These are phyloP conservation scores for Drosophila formosana DNA, from an alignment of 2,888 invertebrate genomes.

Conservation along the genomic window DNA sequence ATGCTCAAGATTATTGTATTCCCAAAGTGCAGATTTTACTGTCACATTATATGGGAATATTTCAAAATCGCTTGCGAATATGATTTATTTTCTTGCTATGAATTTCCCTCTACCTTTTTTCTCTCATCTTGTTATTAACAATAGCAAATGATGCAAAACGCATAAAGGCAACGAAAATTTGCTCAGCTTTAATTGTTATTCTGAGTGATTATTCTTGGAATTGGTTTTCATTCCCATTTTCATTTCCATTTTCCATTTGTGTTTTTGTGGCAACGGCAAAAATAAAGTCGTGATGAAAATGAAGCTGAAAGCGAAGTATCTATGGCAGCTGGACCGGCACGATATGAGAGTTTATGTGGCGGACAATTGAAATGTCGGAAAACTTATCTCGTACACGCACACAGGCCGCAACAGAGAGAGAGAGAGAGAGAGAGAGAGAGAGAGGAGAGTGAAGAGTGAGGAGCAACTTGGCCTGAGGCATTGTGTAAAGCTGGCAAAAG, in stretches of 20 bases:
- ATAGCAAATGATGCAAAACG: not conserved
- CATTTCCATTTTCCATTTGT: not conserved
- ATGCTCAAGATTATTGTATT: not conserved
- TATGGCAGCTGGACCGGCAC: constrained; percentile 25
- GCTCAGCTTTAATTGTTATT: constrained; percentile 21
- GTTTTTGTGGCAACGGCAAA: constrained; percentile 1
- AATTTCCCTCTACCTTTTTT: too few relatives aligned
- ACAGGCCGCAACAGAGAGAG: not conserved
- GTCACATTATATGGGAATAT: not conserved
- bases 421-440: not conserved
- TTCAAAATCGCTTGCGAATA: not conserved
- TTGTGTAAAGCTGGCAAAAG: constrained; percentile 28
- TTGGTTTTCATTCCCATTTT: not conserved
- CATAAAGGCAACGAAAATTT: not conserved
- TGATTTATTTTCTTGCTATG: too few relatives aligned
- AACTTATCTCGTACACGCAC: constrained; percentile 52
- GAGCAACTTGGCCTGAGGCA: constrained; percentile 28
- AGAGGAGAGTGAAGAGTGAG: not conserved
- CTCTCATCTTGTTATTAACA: too few relatives aligned
- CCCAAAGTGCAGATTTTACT: too few relatives aligned
- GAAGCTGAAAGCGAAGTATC: constrained; percentile 30
- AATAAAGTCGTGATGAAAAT: constrained; percentile 13
- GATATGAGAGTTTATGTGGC: constrained; percentile 29
- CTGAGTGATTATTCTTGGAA: not conserved
- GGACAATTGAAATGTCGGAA: constrained; percentile 53